Evolutionary conservation across 2,888 invertebrate species (phyloP).

Genomic region (Arge pagana): DNA sequence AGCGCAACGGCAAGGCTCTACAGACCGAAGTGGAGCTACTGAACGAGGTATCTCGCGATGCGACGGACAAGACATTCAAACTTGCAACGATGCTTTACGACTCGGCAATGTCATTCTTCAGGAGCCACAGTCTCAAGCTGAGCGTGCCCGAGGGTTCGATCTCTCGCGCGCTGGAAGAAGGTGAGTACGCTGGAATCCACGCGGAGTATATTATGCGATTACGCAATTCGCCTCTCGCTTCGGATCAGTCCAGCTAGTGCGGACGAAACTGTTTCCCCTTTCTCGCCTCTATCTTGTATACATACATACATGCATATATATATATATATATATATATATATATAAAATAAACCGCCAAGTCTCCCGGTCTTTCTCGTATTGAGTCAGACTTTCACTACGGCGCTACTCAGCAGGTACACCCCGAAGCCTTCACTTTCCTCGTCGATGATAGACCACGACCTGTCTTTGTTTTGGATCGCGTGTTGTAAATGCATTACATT

Average conservation of each 20-base stretch:
- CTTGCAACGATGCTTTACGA: conserved; percentile 64
- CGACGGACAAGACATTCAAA: conserved; percentile 61
- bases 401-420: not conserved
- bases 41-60: conserved; percentile 61
- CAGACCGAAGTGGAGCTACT: conserved; percentile 59
- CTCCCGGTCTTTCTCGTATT: too few species aligned
- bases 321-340: too few species aligned
- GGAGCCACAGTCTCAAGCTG: conserved; percentile 69
- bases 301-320: too few species aligned
- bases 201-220: too few species aligned
- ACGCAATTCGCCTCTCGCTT: conserved; percentile 7
- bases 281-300: too few species aligned
- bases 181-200: too few species aligned
- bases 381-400: conserved; percentile 18
- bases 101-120: conserved; percentile 63
- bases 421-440: conserved; percentile 15
- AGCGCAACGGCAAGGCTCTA: conserved; percentile 48
- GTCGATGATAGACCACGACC: not conserved
- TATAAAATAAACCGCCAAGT: too few species aligned
- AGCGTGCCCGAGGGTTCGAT: conserved; percentile 72
- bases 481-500: too few species aligned
- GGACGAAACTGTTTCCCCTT: too few species aligned
- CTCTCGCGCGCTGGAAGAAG: conserved; percentile 77
- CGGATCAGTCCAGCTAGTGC: conserved; percentile 6
- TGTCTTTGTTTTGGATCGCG: not conserved